Evolutionary conservation across 2,888 invertebrate genomes (phyloP).

Genomic region (Chirona hameri): DNA sequence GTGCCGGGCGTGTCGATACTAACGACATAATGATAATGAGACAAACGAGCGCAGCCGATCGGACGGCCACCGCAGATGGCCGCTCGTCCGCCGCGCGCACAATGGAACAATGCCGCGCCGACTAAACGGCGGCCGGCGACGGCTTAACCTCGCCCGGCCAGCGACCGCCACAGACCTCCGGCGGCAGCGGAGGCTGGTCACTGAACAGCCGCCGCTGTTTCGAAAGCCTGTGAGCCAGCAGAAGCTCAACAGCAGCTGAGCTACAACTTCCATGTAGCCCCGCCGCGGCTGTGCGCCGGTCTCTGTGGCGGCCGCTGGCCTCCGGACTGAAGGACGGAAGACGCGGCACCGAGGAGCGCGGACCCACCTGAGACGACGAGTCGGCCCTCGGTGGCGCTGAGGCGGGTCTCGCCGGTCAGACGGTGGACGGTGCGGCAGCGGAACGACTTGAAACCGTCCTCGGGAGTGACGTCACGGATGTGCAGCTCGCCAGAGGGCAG

Average conservation of each 20-base stretch:
- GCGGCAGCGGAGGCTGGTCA: too few species aligned
- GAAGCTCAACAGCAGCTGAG: too few species aligned
- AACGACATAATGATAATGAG: background rate
- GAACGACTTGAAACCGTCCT: slow-evolving; percentile 90
- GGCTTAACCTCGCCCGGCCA: background rate
- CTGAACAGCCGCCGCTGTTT: too few species aligned
- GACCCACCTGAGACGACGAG: slow-evolving; percentile 91
- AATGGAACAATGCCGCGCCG: background rate
- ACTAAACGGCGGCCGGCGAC: background rate
- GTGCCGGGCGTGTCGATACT: background rate
- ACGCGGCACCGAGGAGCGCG: too few species aligned
- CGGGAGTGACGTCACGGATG: slow-evolving; percentile 89
- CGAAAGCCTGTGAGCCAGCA: too few species aligned
- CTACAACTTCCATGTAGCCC: too few species aligned
- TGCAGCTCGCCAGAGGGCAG: slow-evolving; percentile 92
- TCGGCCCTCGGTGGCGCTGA: slow-evolving; percentile 89
- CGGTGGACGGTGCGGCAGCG: slow-evolving; percentile 91
- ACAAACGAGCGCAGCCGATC: background rate
- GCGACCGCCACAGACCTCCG: background rate
- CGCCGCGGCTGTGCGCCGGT: background rate
- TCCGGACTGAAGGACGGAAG: too few species aligned
- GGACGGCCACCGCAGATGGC: background rate
- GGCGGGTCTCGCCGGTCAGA: slow-evolving; percentile 84
- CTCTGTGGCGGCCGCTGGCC: background rate
- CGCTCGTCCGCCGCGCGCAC: background rate